These are phyloP conservation scores for Drosophila yooni DNA, from an alignment of 2,888 invertebrate species.

Conservation along the genomic window DNA sequence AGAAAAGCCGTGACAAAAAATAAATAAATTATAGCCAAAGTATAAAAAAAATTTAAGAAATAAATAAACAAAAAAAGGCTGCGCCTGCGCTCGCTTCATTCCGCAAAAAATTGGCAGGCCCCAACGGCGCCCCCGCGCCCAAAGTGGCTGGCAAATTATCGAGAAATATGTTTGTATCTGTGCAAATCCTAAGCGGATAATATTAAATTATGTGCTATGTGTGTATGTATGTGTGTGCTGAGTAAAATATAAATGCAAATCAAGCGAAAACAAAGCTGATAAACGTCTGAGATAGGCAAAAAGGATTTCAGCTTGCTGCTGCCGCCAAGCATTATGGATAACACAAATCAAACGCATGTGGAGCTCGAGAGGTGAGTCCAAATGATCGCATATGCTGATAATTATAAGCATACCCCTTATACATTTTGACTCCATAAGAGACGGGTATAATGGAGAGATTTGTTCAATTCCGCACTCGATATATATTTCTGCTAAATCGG, in stretches of 20 bases:
- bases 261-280: slow-evolving; percentile 48
- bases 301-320: slow-evolving; percentile 31
- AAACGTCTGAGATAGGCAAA: slow-evolving; percentile 37
- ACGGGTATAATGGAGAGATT: not conserved
- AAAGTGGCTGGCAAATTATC: slow-evolving; percentile 32
- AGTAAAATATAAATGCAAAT: slow-evolving; percentile 57
- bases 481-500: not conserved
- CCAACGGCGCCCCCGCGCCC: not conserved
- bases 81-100: slow-evolving; percentile 25
- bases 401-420: slow-evolving; percentile 3
- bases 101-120: slow-evolving; percentile 10
- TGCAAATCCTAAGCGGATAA: slow-evolving; percentile 39
- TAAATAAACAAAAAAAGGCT: slow-evolving; percentile 45
- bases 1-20: slow-evolving; percentile 60
- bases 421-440: not conserved
- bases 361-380: slow-evolving; percentile 76
- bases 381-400: slow-evolving; percentile 14
- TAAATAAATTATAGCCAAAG: slow-evolving; percentile 36
- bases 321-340: slow-evolving; percentile 65
- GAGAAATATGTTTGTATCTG: slow-evolving; percentile 27
- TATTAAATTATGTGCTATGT: slow-evolving; percentile 53
- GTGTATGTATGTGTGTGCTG: slow-evolving; percentile 14
- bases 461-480: not conserved
- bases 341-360: slow-evolving; percentile 63
- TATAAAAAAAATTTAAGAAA: slow-evolving; percentile 14